Evolutionary conservation across 2,888 invertebrate species (phyloP).

Genomic region (Agapostemon virescens): DNA sequence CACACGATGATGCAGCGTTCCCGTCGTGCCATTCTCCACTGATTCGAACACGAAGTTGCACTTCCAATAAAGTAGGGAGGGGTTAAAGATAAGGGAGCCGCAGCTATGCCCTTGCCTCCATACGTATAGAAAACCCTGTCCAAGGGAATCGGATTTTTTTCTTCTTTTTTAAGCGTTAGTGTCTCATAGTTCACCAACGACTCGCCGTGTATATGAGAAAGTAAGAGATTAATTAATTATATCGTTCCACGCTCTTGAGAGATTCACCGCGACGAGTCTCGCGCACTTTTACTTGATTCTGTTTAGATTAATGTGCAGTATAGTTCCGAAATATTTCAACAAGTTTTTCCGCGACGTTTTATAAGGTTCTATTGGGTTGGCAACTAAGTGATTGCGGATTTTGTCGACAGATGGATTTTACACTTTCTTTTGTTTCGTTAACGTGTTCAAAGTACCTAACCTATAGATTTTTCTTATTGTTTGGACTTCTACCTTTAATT

Average conservation of each 20-base stretch:
- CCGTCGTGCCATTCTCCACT: constrained; percentile 21
- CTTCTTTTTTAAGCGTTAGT: background rate
- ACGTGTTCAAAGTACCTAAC: too few relatives aligned
- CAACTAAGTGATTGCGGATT: too few relatives aligned
- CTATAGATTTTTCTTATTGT: too few relatives aligned
- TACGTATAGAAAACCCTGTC: background rate
- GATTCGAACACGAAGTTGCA: constrained; percentile 58
- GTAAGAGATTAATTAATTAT: constrained; percentile 12
- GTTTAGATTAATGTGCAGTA: background rate
- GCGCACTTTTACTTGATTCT: background rate
- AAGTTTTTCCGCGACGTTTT: too few relatives aligned
- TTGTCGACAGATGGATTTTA: too few relatives aligned
- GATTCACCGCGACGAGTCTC: background rate
- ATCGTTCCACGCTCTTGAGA: background rate
- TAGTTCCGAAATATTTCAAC: background rate
- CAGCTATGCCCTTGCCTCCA: background rate
- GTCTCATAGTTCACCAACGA: background rate
- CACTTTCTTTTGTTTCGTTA: too few relatives aligned
- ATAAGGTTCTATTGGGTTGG: too few relatives aligned
- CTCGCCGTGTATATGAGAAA: background rate
- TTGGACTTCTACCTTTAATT: too few relatives aligned
- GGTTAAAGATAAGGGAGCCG: constrained; percentile 48
- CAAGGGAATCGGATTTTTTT: background rate
- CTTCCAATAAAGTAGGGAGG: constrained; percentile 45
- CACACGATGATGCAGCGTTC: constrained; percentile 29